A percentile compares a stretch with the other conserved stretches of the same genome.
phyloP scores from a whole-genome alignment of 2,113 vertebrate genomes.

The Holacanthus passer region DNA sequence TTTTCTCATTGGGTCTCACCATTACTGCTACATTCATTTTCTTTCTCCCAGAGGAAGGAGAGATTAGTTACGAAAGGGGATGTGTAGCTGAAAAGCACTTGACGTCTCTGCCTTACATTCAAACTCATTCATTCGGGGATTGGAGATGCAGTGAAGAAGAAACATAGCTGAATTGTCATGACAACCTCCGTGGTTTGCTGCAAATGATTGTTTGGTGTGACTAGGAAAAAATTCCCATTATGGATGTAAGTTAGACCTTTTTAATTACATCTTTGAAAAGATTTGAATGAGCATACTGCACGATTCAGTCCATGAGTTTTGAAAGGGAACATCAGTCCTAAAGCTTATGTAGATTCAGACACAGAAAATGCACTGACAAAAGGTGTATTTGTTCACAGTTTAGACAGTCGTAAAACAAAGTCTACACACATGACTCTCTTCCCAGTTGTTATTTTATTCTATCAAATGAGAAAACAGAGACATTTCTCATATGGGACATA shows the following conservation, averaged over 20 bases:
- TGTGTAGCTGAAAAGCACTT: conserved; percentile 72
- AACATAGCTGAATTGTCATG: conserved; percentile 65
- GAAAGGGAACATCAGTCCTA: conserved; percentile 7
- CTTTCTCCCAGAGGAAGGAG: conserved; percentile 73
- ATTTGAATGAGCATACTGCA: conserved; percentile 17
- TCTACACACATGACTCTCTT: conserved; percentile 10
- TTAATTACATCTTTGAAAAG: conserved; percentile 30
- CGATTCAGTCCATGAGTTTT: conserved; percentile 23
- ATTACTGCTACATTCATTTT: conserved; percentile 82
- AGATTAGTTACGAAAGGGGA: conserved; percentile 65
- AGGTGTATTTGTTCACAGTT: background rate
- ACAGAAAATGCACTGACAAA: conserved; percentile 2
- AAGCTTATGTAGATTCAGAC: conserved; percentile 9
- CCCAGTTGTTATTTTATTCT: conserved; percentile 13
- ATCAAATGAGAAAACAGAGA: conserved; percentile 40
- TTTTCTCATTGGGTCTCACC: conserved; percentile 76
- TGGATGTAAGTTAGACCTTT: conserved; percentile 24
- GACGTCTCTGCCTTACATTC: conserved; percentile 62
- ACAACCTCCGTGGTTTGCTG: conserved; percentile 65
- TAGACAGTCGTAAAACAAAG: background rate
- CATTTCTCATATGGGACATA: conserved; percentile 27
- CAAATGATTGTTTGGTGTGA: conserved; percentile 63
- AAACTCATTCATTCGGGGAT: conserved; percentile 46
- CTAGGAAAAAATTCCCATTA: conserved; percentile 25
- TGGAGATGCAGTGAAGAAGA: conserved; percentile 65